Conservation (phyloP, 2,888 invertebrate genomes). For the Mesorhabditis spiculigera region DNA sequence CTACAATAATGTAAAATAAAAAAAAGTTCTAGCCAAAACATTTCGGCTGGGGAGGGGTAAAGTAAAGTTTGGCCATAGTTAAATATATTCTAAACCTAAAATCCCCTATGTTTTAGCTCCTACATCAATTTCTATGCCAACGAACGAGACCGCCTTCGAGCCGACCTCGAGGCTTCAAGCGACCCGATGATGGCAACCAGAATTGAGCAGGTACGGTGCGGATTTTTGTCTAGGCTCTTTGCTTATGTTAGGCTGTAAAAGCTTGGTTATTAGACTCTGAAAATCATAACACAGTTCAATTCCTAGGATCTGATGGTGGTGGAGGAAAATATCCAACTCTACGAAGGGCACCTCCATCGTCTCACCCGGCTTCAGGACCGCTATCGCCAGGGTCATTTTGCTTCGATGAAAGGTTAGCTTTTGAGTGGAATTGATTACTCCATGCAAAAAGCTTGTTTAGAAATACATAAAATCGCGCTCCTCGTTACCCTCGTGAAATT, state of each 20-base stretch:
- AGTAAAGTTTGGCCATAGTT: too few species aligned
- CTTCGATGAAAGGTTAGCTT: conserved; percentile 29
- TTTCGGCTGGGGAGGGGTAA: too few species aligned
- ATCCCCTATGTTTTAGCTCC: not conserved
- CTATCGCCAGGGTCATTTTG: conserved; percentile 23
- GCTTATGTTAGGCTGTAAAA: not conserved
- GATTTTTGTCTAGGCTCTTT: not conserved
- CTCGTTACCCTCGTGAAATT: too few species aligned
- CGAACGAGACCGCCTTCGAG: not conserved
- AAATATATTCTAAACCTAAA: too few species aligned
- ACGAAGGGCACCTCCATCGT: conserved; percentile 28
- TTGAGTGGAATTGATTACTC: too few species aligned
- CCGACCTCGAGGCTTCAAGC: not conserved
- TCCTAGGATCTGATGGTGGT: conserved; percentile 25
- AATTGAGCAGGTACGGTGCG: not conserved
- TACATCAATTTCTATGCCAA: conserved; percentile 1
- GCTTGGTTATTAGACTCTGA: not conserved
- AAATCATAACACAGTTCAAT: conserved; percentile 5
- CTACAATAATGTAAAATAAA: too few species aligned
- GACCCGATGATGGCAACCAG: not conserved
- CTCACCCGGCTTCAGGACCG: conserved; percentile 32
- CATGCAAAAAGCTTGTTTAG: too few species aligned
- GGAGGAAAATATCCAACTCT: conserved; percentile 31
- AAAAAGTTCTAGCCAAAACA: too few species aligned
- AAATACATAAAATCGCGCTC: too few species aligned